Conservation (phyloP, 2,113 vertebrate genomes). For the cattle (Bos taurus) region DNA sequence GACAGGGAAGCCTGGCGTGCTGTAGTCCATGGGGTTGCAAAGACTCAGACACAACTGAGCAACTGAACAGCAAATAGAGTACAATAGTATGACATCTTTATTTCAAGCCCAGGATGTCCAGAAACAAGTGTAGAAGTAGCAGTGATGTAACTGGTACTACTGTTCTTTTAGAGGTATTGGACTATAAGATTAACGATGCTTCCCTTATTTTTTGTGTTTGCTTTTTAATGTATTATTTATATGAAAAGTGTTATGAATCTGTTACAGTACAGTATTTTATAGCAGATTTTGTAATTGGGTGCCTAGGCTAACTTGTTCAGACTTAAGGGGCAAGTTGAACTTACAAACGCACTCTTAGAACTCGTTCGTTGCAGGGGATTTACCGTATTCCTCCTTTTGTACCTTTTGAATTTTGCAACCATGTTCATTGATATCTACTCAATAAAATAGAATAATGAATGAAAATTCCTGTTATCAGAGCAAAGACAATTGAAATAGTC, state of each 20-base stretch:
- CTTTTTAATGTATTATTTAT: not conserved
- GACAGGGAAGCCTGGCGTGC: not conserved
- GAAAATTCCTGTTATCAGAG: not conserved
- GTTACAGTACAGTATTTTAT: not conserved
- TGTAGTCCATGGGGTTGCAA: not conserved
- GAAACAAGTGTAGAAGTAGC: not conserved
- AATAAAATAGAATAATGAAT: not conserved
- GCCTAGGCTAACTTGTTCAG: not conserved
- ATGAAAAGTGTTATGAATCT: not conserved
- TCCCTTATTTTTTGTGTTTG: not conserved
- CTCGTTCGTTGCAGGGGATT: not conserved
- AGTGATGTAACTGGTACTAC: not conserved
- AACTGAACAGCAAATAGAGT: not conserved
- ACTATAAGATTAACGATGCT: not conserved
- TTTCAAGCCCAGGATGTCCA: not conserved
- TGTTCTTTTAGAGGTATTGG: not conserved
- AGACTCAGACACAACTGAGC: not conserved
- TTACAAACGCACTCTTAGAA: not conserved
- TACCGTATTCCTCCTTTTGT: not conserved
- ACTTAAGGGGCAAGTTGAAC: not conserved
- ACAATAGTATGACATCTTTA: not conserved
- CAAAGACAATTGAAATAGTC: not conserved
- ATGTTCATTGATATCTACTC: not conserved
- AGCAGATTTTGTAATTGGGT: not conserved
- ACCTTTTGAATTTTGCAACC: not conserved